A percentile compares a stretch with the other conserved stretches of the same genome.
Evolutionary conservation across 2,113 vertebrate species (phyloP).

Genomic region (Pardalotus punctatus): DNA sequence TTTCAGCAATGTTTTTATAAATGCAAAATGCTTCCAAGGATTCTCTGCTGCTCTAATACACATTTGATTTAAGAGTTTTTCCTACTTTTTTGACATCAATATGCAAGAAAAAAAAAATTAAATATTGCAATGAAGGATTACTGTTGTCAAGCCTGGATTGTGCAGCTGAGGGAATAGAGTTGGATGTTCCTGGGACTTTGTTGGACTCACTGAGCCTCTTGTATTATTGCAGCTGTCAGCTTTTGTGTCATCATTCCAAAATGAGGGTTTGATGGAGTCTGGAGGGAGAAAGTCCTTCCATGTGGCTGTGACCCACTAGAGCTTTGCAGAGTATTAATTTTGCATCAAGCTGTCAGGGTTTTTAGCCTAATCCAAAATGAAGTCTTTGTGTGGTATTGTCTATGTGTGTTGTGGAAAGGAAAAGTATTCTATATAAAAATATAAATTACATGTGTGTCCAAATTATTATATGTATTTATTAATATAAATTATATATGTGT

Average conservation of each 20-base stretch:
- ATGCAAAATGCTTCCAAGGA: background rate
- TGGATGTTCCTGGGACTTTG: background rate
- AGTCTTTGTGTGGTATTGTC: background rate
- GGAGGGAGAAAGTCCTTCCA: background rate
- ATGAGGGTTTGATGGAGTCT: background rate
- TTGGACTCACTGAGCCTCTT: constrained; percentile 8
- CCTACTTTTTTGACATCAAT: background rate
- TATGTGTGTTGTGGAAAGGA: background rate
- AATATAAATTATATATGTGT: background rate
- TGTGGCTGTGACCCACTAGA: background rate
- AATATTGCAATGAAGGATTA: background rate
- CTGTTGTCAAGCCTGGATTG: background rate
- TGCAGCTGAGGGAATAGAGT: background rate
- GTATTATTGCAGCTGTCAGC: constrained; percentile 43
- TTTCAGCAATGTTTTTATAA: background rate
- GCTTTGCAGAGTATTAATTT: background rate
- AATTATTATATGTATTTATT: background rate
- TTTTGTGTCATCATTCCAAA: constrained; percentile 3
- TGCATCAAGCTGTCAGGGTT: background rate
- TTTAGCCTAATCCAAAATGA: background rate
- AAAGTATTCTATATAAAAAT: background rate
- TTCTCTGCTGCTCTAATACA: background rate
- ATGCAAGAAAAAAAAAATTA: background rate
- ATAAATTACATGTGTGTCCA: background rate
- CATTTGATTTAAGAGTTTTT: background rate